Evolutionary conservation across 2,888 invertebrate species (phyloP).

Genomic region (Pseudococcus longispinus): DNA sequence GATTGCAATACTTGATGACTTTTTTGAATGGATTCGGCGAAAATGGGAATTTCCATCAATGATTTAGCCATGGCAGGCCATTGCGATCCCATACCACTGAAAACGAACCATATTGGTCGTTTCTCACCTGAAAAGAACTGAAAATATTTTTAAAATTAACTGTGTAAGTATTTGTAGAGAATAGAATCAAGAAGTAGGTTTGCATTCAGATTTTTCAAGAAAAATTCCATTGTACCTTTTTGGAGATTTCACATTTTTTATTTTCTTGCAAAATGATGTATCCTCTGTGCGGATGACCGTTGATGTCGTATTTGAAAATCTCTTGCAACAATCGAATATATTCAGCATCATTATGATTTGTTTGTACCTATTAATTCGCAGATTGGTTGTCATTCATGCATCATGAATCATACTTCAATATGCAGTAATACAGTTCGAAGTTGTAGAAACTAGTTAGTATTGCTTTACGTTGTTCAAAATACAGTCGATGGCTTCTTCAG

Average conservation of each 20-base stretch:
- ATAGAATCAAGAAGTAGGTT: not conserved
- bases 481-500: slow-evolving; percentile 74
- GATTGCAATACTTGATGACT: slow-evolving; percentile 71
- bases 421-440: too few relatives aligned
- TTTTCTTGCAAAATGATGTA: slow-evolving; percentile 66
- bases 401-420: too few relatives aligned
- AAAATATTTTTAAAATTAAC: not conserved
- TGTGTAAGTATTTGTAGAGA: not conserved
- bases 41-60: slow-evolving; percentile 76
- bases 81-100: slow-evolving; percentile 90
- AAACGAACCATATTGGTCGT: slow-evolving; percentile 85
- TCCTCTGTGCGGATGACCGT: slow-evolving; percentile 52
- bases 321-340: slow-evolving; percentile 57
- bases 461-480: slow-evolving; percentile 62
- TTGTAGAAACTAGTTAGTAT: slow-evolving; percentile 66
- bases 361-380: slow-evolving; percentile 57
- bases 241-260: not conserved
- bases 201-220: not conserved
- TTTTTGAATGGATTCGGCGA: slow-evolving; percentile 74
- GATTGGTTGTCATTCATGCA: not conserved
- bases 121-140: slow-evolving; percentile 70
- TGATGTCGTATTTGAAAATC: slow-evolving; percentile 52
- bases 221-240: not conserved
- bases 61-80: slow-evolving; percentile 84
- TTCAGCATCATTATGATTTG: slow-evolving; percentile 58